These are phyloP conservation scores for Nesidiocoris tenuis DNA, from an alignment of 2,888 invertebrate genomes.

Conservation along the genomic window DNA sequence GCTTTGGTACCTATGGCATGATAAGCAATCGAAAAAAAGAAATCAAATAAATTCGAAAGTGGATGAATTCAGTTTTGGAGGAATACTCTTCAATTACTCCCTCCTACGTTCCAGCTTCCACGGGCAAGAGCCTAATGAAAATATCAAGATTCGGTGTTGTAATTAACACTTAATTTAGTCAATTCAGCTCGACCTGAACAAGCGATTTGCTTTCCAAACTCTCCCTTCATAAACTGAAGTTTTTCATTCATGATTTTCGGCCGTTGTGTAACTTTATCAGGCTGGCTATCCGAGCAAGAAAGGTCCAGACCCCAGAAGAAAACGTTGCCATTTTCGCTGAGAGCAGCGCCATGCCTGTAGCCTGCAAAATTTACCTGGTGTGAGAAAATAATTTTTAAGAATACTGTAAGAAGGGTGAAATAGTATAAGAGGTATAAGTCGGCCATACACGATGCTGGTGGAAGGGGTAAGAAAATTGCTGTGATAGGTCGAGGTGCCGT, in stretches of 20 bases:
- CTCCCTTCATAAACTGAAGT: neutral
- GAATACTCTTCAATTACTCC: too few species aligned
- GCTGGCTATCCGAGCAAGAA: neutral
- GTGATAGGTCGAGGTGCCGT: too few species aligned
- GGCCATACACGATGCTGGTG: neutral
- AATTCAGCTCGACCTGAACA: constrained; percentile 11
- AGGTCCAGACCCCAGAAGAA: constrained; percentile 32
- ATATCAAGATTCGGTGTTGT: too few species aligned
- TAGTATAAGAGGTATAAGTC: too few species aligned
- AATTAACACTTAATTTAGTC: too few species aligned
- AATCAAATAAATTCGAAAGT: too few species aligned
- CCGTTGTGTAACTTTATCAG: neutral
- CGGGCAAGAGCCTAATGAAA: too few species aligned
- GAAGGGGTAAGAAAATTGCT: neutral
- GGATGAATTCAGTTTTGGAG: too few species aligned
- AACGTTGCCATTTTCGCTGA: constrained; percentile 24
- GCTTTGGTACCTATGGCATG: neutral
- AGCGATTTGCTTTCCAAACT: constrained; percentile 3
- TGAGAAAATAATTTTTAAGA: neutral
- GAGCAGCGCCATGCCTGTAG: constrained; percentile 20
- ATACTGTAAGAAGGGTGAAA: neutral
- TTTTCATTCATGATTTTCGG: neutral
- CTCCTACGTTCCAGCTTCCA: too few species aligned
- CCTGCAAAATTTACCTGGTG: too few species aligned
- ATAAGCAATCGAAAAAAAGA: too few species aligned